Conservation (phyloP, 92 coral and sea anemone species). For the Epizoanthus rinbou region DNA sequence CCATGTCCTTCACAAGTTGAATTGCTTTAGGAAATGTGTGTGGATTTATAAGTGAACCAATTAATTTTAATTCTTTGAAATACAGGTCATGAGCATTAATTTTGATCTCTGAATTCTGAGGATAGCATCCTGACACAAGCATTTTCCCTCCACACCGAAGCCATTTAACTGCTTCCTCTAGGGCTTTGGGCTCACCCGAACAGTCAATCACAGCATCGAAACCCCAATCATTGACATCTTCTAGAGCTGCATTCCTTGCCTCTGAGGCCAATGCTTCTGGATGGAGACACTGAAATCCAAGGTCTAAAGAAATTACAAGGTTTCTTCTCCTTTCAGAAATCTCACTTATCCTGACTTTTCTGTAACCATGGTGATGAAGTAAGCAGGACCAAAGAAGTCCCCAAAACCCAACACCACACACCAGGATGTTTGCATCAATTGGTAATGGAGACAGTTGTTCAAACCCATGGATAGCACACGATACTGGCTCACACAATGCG, state of each 20-base stretch:
- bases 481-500: constrained; percentile 89
- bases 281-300: constrained; percentile 71
- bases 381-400: constrained; percentile 87
- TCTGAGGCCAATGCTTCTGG: constrained; percentile 71
- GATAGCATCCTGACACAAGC: constrained; percentile 87
- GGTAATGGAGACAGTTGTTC: constrained; percentile 75
- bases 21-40: constrained; percentile 91
- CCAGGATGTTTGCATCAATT: constrained; percentile 77
- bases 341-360: constrained; percentile 86
- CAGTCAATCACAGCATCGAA: constrained; percentile 92
- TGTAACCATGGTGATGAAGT: constrained; percentile 90
- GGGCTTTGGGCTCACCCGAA: constrained; percentile 67
- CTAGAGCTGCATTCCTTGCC: constrained; percentile 54
- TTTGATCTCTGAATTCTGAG: constrained; percentile 76
- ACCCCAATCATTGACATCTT: constrained; percentile 73
- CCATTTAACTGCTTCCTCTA: constrained; percentile 86
- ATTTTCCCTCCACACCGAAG: constrained; percentile 80
- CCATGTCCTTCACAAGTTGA: constrained; percentile 90
- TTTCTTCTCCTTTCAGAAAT: constrained; percentile 81
- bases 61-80: constrained; percentile 77
- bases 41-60: constrained; percentile 84
- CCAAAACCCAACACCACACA: constrained; percentile 82
- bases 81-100: constrained; percentile 73
- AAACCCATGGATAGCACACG: constrained; percentile 85
- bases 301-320: constrained; percentile 71